Conservation (phyloP, 2,888 invertebrate genomes). For the Plebejus argus region DNA sequence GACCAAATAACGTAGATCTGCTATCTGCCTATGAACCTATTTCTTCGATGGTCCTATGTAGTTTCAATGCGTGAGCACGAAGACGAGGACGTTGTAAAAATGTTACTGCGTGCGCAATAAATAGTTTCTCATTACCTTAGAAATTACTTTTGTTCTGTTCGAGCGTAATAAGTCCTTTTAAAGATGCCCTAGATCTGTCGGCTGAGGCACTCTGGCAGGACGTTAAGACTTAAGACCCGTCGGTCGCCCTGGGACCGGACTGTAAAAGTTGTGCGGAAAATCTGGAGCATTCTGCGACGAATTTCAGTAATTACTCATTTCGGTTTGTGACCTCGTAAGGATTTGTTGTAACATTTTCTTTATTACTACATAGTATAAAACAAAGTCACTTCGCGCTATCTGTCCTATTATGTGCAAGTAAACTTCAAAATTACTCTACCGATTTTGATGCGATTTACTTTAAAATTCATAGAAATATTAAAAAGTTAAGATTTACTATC, state of each 20-base stretch:
- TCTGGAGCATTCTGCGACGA: background rate
- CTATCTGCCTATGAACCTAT: too few species aligned
- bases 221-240: conserved; percentile 6
- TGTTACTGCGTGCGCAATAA: background rate
- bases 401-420: too few species aligned
- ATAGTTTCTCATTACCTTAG: background rate
- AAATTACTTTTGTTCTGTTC: conserved; percentile 6
- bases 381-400: too few species aligned
- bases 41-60: too few species aligned
- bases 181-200: conserved; percentile 4
- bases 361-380: background rate
- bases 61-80: too few species aligned
- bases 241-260: background rate
- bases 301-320: conserved; percentile 2
- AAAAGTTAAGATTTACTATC: too few species aligned
- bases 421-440: too few species aligned
- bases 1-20: too few species aligned
- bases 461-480: too few species aligned
- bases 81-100: background rate
- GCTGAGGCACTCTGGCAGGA: background rate
- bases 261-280: background rate
- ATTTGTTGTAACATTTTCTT: background rate
- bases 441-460: too few species aligned
- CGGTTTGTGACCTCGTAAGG: background rate
- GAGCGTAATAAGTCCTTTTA: conserved; percentile 7